Percentiles rank a stretch among this genome's conserved stretches.
phyloP scores from a whole-genome alignment of 2,113 vertebrate species.

The Calyptommatus sinebrachiatus region DNA sequence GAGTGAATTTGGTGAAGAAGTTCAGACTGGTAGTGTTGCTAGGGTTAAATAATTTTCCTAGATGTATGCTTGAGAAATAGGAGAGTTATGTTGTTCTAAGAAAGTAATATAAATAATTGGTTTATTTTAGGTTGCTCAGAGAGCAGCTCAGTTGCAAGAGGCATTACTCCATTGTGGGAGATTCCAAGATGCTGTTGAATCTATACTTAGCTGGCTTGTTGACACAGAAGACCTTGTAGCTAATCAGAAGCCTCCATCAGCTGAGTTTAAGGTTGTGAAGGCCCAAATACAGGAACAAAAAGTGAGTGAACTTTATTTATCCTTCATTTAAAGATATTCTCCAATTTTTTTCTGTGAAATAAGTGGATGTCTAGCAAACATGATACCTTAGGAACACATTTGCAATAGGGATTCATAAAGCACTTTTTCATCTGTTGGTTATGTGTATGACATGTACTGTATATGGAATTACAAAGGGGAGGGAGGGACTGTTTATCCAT shows the following conservation, averaged over 20 bases:
- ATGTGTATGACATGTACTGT: not conserved
- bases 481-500: not conserved
- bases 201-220: conserved; percentile 92
- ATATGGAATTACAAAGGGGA: not conserved
- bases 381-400: not conserved
- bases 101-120: not conserved
- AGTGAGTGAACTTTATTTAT: conserved; percentile 67
- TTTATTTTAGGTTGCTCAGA: conserved; percentile 84
- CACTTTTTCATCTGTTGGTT: not conserved
- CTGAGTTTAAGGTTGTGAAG: conserved; percentile 98
- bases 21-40: not conserved
- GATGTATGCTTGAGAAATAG: not conserved
- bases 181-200: conserved; percentile 97
- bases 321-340: not conserved
- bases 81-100: not conserved
- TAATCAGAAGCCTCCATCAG: conserved; percentile 93
- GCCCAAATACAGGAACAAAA: conserved; percentile 98
- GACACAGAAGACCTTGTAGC: conserved; percentile 95
- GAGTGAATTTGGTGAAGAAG: not conserved
- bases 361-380: not conserved
- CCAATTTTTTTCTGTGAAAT: not conserved
- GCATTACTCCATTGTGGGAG: conserved; percentile 92
- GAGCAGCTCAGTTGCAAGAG: conserved; percentile 91
- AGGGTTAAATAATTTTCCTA: conserved; percentile 4
- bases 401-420: not conserved